These are phyloP conservation scores for Pangasius djambal DNA, from an alignment of 2,797 vertebrate species.

Conservation along the genomic window DNA sequence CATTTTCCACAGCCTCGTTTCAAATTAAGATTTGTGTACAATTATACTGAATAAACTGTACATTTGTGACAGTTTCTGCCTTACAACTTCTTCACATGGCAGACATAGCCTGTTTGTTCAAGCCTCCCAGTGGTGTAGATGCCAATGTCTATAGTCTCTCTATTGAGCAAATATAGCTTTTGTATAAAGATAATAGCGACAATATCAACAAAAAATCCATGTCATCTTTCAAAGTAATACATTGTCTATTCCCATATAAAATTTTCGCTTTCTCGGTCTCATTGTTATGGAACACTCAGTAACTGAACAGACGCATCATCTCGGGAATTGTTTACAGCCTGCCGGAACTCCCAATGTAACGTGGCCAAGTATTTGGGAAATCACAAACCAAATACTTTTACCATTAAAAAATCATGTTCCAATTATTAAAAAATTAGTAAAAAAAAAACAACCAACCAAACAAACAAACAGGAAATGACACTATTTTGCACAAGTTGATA, in stretches of 20 bases:
- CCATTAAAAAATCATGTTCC: not conserved
- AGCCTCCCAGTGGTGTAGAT: not conserved
- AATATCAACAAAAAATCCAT: not conserved
- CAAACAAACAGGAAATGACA: too few species aligned
- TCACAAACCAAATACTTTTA: not conserved
- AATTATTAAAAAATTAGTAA: too few species aligned
- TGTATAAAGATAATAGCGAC: not conserved
- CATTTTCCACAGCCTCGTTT: not conserved
- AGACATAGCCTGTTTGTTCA: not conserved
- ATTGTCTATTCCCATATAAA: not conserved
- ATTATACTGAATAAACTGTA: not conserved
- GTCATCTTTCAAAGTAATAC: not conserved
- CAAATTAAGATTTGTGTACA: not conserved
- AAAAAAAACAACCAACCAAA: not conserved
- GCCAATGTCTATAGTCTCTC: not conserved
- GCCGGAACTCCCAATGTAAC: not conserved
- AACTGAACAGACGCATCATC: not conserved
- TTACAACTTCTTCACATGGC: not conserved
- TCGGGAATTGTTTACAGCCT: not conserved
- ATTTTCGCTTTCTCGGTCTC: not conserved
- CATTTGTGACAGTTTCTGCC: not conserved
- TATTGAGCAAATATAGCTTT: not conserved
- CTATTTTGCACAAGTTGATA: not conserved
- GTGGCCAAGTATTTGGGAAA: not conserved
- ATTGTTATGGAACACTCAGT: not conserved